Evolutionary conservation across 2,113 vertebrate species (phyloP), one percentile per base, ranked within the genome.

Genomic region (Oryzias curvinotus): DNA sequence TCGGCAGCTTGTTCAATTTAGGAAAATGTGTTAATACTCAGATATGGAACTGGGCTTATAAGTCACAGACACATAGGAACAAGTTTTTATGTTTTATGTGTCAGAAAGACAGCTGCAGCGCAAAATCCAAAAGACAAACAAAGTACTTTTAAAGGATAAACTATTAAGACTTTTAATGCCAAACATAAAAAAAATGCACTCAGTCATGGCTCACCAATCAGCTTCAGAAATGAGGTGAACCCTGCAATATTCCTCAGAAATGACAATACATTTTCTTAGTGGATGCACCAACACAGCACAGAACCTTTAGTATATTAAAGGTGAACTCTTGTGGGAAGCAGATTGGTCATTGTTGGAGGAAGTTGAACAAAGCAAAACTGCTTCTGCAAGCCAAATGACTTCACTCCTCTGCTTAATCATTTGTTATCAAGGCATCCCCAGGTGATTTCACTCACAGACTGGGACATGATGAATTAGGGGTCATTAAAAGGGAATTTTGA

Each of bases 361-460:
- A 46, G 36, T 19, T 42, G 30, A 41, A 62, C 50, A 58, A 48
- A 17, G 55, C 18, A 42, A 54, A 49, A 68, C 57, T 10, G 17
- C 41, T 57, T 69, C 57, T 67, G 44, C 63, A 75, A 62, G 72
- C 42, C 47, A 70, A 78, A 81, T 65, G 54, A 71, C 61, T 70
- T 50, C 52, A 18, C 25, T 71, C 48, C 23, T 47, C 46, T 16
- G 62, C 28, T 74, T 73, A 70, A 84, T 82, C 68, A 83, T 74
- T 68, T 61, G 46, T 83, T 83, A 84, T 82, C 66, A 57, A 63
- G 61, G 77, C 65, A 57, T 62, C 72, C 65, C 44, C 50, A 66
- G 72, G 68, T 69, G 86, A 80, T 86, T 85, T 82, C 65, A 68
- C 56, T 60, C 65, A 75, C 58, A 58, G 45, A 28, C 17, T 45